These are phyloP conservation scores for Botrylloides violaceus DNA, from an alignment of 23 tunicate species.

Conservation along the genomic window DNA sequence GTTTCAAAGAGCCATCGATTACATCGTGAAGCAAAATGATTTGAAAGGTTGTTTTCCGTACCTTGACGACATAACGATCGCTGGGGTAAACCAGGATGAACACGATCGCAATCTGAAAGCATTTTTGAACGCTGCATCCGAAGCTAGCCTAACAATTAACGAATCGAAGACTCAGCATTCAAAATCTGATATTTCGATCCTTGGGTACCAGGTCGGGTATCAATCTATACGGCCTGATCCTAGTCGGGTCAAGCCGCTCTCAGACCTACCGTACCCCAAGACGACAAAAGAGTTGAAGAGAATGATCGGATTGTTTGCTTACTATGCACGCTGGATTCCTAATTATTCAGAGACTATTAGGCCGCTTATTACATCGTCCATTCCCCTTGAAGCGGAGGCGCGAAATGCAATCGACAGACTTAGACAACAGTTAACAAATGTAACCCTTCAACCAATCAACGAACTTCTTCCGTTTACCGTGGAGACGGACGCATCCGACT, in stretches of 20 bases:
- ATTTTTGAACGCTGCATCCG: background rate
- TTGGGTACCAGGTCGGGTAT: constrained; percentile 20
- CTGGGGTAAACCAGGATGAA: constrained; percentile 12
- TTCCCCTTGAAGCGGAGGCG: constrained; percentile 15
- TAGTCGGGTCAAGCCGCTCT: constrained; percentile 10
- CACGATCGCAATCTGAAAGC: constrained; percentile 20
- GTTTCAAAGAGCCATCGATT: constrained; percentile 19
- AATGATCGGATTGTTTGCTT: constrained; percentile 33
- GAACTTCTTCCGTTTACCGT: constrained; percentile 25
- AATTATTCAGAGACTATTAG: constrained; percentile 27
- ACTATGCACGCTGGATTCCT: constrained; percentile 16
- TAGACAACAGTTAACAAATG: constrained; percentile 2
- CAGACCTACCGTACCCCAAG: constrained; percentile 11
- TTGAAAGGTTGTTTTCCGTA: constrained; percentile 16
- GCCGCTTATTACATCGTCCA: background rate
- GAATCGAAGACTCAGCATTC: constrained; percentile 18
- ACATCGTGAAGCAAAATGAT: background rate
- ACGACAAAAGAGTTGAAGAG: constrained; percentile 5
- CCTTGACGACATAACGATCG: constrained; percentile 18
- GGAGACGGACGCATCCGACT: constrained; percentile 26
- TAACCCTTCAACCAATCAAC: constrained; percentile 5
- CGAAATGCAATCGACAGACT: background rate
- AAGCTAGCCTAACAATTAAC: constrained; percentile 1
- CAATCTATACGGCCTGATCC: constrained; percentile 17
- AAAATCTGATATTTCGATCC: background rate